A percentile compares a stretch with the other conserved stretches of the same genome.
phyloP scores from a whole-genome alignment of 2,113 vertebrate species.

The Gallinago jamesoni region DNA sequence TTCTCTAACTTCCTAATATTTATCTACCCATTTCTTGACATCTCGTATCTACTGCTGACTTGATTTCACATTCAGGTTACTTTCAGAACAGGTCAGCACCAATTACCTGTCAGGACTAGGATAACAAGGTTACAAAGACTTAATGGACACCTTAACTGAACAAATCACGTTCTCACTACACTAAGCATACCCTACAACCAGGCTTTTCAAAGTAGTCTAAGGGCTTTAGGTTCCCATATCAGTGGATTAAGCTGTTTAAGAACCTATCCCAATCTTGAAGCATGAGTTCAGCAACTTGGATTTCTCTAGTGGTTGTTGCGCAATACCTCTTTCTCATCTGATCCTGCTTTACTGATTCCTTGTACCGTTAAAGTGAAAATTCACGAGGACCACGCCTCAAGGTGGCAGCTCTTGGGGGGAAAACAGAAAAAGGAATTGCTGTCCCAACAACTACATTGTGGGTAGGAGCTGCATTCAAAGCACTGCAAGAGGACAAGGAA shows the following conservation, averaged over 20 bases:
- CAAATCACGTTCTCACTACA: neutral
- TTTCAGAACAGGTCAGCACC: neutral
- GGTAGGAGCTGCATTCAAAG: neutral
- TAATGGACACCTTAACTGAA: neutral
- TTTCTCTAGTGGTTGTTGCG: neutral
- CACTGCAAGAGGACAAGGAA: neutral
- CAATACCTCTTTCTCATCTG: neutral
- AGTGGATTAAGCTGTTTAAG: neutral
- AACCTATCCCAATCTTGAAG: neutral
- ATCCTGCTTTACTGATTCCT: neutral
- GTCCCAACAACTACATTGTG: neutral
- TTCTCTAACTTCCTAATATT: conserved; percentile 12
- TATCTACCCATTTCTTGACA: conserved; percentile 16
- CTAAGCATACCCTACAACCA: neutral
- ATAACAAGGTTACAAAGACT: neutral
- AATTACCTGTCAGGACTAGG: neutral
- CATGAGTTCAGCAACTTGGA: neutral
- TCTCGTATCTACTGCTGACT: neutral
- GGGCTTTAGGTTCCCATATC: neutral
- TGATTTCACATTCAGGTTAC: neutral
- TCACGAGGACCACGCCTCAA: neutral
- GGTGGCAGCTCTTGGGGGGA: neutral
- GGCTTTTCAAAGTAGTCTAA: neutral
- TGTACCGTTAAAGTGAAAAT: neutral
- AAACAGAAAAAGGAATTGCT: neutral